phyloP scores from a whole-genome alignment of 2,797 vertebrate species.

The Adelosebastes latens region DNA sequence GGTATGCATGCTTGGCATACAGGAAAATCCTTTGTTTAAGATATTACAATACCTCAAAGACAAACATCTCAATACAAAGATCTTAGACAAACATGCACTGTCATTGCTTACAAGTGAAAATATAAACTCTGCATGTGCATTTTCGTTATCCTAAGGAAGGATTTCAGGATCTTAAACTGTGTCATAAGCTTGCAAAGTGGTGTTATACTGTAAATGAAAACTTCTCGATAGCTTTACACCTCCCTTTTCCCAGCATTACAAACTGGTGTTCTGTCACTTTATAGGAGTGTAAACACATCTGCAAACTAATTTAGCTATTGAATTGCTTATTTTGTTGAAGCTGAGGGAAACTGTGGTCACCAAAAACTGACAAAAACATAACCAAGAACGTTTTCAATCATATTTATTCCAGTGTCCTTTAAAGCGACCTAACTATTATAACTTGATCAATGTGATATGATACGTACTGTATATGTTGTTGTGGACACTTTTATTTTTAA shows the following conservation, averaged over 20 bases:
- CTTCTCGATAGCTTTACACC: neutral
- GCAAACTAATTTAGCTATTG: neutral
- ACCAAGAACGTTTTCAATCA: neutral
- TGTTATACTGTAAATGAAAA: slow-evolving; percentile 15
- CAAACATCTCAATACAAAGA: neutral
- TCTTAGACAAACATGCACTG: neutral
- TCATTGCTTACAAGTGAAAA: neutral
- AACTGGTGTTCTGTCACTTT: slow-evolving; percentile 2
- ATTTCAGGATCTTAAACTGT: neutral
- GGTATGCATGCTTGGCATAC: neutral
- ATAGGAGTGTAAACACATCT: slow-evolving; percentile 11
- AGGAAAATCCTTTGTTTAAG: neutral
- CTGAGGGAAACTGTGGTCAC: neutral
- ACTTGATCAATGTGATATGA: neutral
- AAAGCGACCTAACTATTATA: neutral
- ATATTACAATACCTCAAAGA: slow-evolving; percentile 4
- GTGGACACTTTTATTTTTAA: neutral
- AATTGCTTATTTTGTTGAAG: neutral
- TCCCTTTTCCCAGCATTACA: neutral
- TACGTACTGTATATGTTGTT: neutral
- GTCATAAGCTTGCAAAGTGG: slow-evolving; percentile 4
- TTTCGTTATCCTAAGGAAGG: neutral
- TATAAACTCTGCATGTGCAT: neutral
- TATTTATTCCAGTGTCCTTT: neutral
- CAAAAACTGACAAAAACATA: neutral